Evolutionary conservation across 1,140 invertebrate species (phyloP).

Genomic region (Brachionus koreanus): DNA sequence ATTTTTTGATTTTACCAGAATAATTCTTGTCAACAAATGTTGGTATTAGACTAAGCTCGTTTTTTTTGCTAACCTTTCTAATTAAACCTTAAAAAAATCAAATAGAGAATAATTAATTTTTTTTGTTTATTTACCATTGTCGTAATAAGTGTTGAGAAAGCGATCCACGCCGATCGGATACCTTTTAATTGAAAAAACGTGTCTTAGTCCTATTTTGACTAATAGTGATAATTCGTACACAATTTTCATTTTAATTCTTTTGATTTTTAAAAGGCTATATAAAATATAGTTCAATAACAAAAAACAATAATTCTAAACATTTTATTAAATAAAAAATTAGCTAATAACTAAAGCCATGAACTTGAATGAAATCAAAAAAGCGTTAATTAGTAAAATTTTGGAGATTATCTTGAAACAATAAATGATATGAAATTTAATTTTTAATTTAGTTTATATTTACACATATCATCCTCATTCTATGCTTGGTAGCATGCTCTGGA

Average conservation of each 20-base stretch:
- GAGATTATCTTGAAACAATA: constrained; percentile 14
- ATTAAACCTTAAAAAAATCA: neutral
- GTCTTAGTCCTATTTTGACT: neutral
- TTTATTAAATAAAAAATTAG: neutral
- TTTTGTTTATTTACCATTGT: neutral
- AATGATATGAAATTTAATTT: neutral
- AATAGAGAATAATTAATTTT: neutral
- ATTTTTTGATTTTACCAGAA: neutral
- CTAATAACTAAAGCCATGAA: constrained; percentile 10
- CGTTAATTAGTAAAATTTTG: neutral
- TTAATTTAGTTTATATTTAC: neutral
- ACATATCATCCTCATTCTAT: neutral
- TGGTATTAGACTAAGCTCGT: neutral
- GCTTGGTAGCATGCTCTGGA: neutral
- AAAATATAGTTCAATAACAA: neutral
- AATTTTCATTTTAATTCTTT: constrained; percentile 6
- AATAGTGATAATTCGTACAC: neutral
- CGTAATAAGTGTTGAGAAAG: neutral
- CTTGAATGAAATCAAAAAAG: neutral
- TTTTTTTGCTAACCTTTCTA: neutral
- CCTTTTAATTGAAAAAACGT: neutral
- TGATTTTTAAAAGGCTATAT: neutral
- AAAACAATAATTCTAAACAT: neutral
- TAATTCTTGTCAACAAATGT: neutral
- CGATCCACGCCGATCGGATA: neutral